These are phyloP conservation scores for Pomatorhinus ruficollis DNA, from an alignment of 2,113 vertebrate genomes.

Conservation along the genomic window DNA sequence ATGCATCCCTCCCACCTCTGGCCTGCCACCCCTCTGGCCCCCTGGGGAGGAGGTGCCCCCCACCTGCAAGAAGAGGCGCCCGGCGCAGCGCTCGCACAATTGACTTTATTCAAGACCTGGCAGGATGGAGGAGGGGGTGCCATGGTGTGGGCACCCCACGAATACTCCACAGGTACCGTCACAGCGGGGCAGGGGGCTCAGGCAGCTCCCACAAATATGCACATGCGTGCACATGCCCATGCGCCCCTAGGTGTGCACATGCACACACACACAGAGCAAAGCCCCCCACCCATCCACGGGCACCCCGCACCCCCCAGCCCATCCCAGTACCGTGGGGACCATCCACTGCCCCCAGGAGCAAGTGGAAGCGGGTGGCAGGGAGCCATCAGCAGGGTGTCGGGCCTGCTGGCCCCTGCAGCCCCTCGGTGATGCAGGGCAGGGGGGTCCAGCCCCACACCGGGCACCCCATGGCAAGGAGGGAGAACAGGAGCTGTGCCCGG, in stretches of 20 bases:
- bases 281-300: background rate
- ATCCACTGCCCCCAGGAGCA: rapidly evolving
- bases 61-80: background rate
- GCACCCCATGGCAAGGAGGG: background rate
- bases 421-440: background rate
- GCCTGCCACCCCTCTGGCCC: background rate
- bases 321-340: rapidly evolving
- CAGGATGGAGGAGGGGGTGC: background rate
- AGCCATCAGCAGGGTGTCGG: rapidly evolving
- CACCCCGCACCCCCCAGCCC: background rate
- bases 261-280: background rate
- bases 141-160: background rate
- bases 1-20: background rate
- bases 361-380: background rate
- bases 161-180: background rate
- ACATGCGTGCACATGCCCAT: background rate
- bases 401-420: background rate
- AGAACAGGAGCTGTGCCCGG: background rate
- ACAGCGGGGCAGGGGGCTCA: background rate
- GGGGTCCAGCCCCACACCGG: background rate
- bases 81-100: background rate
- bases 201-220: background rate
- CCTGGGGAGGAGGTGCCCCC: background rate
- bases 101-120: conserved; percentile 49
- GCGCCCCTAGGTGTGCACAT: background rate